Evolutionary conservation across 2,888 invertebrate species (phyloP).

Genomic region (Drosophila multiciliata): DNA sequence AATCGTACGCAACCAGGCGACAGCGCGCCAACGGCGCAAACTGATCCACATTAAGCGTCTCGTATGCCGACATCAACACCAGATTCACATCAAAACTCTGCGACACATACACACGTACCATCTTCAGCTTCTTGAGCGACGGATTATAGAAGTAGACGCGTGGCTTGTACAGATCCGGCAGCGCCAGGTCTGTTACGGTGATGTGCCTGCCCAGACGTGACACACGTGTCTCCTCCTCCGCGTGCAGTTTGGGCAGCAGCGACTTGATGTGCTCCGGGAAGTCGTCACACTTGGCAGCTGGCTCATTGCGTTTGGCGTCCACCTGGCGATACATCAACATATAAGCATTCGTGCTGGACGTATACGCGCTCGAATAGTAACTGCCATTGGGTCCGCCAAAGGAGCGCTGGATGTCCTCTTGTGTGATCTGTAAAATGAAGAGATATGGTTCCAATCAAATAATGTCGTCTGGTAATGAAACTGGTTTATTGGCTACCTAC

Average conservation of each 20-base stretch:
- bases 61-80: slow-evolving; percentile 87
- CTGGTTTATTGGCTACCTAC: slow-evolving; percentile 84
- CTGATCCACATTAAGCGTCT: slow-evolving; percentile 87
- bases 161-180: slow-evolving; percentile 86
- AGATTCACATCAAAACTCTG: slow-evolving; percentile 87
- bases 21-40: slow-evolving; percentile 88
- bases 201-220: slow-evolving; percentile 82
- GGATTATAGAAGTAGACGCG: slow-evolving; percentile 89
- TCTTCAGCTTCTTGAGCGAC: slow-evolving; percentile 85
- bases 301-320: slow-evolving; percentile 87
- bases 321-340: slow-evolving; percentile 96
- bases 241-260: slow-evolving; percentile 88
- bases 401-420: slow-evolving; percentile 92
- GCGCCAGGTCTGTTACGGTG: slow-evolving; percentile 86
- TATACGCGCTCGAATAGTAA: slow-evolving; percentile 90
- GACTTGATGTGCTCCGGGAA: slow-evolving; percentile 91
- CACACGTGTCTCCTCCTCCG: slow-evolving; percentile 87
- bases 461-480: neutral
- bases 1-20: slow-evolving; percentile 90
- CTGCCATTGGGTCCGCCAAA: slow-evolving; percentile 90
- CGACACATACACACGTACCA: slow-evolving; percentile 87
- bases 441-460: neutral
- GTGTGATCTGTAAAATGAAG: slow-evolving; percentile 87
- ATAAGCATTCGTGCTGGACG: slow-evolving; percentile 94
- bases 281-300: slow-evolving; percentile 88